A percentile compares a stretch with the other conserved stretches of the same genome.
These are phyloP conservation scores for Pygoscelis adeliae DNA, from an alignment of 2,113 vertebrate genomes.

Conservation along the genomic window DNA sequence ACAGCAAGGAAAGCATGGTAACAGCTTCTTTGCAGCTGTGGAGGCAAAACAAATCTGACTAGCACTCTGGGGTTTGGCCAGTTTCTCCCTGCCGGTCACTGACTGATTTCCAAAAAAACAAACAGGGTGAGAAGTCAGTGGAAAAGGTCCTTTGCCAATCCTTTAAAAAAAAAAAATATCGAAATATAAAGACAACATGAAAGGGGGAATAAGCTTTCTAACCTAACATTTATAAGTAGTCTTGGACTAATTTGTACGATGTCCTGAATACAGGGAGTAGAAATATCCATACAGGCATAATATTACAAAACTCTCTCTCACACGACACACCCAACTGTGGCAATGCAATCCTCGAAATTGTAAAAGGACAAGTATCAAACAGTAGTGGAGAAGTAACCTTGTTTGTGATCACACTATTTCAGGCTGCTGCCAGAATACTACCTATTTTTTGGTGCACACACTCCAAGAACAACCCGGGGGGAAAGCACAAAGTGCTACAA, in stretches of 20 bases:
- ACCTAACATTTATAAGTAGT: not conserved
- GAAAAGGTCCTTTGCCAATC: not conserved
- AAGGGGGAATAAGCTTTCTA: not conserved
- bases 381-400: not conserved
- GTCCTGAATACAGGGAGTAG: not conserved
- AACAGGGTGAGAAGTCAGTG: conserved; percentile 7
- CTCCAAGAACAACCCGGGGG: not conserved
- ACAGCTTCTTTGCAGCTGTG: conserved; percentile 38
- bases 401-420: not conserved
- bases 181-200: not conserved
- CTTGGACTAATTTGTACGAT: not conserved
- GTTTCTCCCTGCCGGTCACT: not conserved
- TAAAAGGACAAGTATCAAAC: not conserved
- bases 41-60: conserved; percentile 32
- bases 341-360: not conserved
- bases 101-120: not conserved
- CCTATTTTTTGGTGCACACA: not conserved
- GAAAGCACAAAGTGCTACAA: not conserved
- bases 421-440: not conserved
- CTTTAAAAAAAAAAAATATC: not conserved
- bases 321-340: not conserved
- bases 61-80: conserved; percentile 25
- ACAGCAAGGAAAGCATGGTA: conserved; percentile 5
- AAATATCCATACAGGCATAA: not conserved
- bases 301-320: not conserved